These are phyloP conservation scores for Rattus rattus DNA, from an alignment of 2,113 vertebrate species.

Conservation along the genomic window DNA sequence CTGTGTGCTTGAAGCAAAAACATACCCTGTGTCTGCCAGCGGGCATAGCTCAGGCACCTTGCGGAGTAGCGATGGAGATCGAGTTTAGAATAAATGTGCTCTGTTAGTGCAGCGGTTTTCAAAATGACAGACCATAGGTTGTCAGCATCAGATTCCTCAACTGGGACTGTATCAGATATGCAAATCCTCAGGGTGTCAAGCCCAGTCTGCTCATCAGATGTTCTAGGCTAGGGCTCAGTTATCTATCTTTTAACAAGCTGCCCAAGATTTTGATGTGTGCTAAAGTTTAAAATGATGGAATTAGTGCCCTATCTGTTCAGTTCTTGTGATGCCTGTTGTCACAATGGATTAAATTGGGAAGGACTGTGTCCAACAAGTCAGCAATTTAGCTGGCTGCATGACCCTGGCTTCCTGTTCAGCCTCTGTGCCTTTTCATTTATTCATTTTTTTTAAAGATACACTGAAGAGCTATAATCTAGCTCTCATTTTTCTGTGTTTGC, in stretches of 20 bases:
- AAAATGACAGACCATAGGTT: neutral
- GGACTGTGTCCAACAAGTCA: constrained; percentile 24
- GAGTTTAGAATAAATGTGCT: neutral
- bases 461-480: constrained; percentile 54
- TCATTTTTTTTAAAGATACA: constrained; percentile 44
- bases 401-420: constrained; percentile 23
- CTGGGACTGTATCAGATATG: neutral
- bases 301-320: neutral
- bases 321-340: neutral
- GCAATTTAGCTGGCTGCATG: neutral
- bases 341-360: neutral
- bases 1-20: neutral
- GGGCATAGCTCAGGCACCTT: neutral
- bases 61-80: neutral
- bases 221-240: neutral
- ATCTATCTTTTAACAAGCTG: neutral
- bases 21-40: neutral
- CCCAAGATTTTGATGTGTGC: neutral
- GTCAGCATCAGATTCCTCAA: neutral
- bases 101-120: neutral
- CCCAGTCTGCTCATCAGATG: neutral
- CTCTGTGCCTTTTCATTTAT: constrained; percentile 54
- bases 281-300: constrained; percentile 12
- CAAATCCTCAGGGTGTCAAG: neutral
- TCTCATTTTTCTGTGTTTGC: constrained; percentile 56